These are phyloP conservation scores for Chiloscyllium punctatum DNA, from an alignment of 2,797 vertebrate genomes.

Conservation along the genomic window DNA sequence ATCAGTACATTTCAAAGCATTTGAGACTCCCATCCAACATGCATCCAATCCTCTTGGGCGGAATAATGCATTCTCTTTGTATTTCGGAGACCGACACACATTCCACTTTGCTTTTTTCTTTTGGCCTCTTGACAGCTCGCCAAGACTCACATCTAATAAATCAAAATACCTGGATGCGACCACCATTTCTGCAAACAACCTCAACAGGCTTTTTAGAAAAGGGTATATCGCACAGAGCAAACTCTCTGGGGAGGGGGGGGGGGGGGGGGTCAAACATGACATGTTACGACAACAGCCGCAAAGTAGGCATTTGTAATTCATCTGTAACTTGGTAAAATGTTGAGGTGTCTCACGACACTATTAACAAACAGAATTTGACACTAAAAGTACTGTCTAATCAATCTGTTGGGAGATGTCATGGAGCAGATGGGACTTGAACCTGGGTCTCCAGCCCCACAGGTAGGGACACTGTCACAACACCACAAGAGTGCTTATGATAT, in stretches of 20 bases:
- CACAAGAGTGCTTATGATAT: too few species aligned
- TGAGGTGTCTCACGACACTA: background rate
- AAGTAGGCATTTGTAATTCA: background rate
- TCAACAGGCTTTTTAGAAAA: slow-evolving; percentile 30
- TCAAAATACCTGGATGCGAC: background rate
- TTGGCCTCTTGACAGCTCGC: slow-evolving; percentile 14
- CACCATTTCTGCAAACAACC: slow-evolving; percentile 16
- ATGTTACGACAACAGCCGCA: background rate
- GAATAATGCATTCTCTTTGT: slow-evolving; percentile 75
- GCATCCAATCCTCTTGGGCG: slow-evolving; percentile 65
- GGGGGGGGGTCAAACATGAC: background rate
- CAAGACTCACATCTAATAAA: background rate
- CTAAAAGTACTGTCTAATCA: background rate
- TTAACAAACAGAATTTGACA: background rate
- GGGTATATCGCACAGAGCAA: slow-evolving; percentile 28
- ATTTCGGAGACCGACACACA: slow-evolving; percentile 49
- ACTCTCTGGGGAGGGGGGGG: background rate
- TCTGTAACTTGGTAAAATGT: background rate
- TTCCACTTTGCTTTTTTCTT: background rate
- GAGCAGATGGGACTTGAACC: too few species aligned
- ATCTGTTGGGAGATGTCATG: too few species aligned
- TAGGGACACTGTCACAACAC: too few species aligned
- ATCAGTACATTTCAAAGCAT: slow-evolving; percentile 64
- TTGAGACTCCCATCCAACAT: slow-evolving; percentile 51
- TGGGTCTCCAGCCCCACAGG: too few species aligned